Conservation (phyloP, 1,140 invertebrate species). For the Notospermus geniculatus region DNA sequence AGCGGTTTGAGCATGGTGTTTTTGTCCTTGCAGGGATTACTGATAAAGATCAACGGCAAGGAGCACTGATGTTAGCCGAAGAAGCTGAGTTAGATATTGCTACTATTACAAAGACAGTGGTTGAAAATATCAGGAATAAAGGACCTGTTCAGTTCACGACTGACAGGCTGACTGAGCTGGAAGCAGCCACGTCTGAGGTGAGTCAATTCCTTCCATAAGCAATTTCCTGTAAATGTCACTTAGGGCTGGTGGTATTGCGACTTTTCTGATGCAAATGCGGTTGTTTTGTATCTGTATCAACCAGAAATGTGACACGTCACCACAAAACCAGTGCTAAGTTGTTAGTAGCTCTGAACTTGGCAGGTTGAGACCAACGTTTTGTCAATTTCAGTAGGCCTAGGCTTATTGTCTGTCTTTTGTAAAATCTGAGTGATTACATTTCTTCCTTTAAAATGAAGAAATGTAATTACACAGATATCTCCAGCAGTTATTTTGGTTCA, state of each 20-base stretch:
- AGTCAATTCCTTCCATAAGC: slow-evolving; percentile 4
- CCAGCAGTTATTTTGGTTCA: no score
- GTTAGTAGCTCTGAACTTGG: no score
- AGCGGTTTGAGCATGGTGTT: background rate
- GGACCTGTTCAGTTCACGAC: slow-evolving; percentile 25
- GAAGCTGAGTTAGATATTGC: slow-evolving; percentile 78
- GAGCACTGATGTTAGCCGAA: slow-evolving; percentile 67
- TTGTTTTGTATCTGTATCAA: no score
- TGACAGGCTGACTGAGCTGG: slow-evolving; percentile 23
- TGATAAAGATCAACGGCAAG: slow-evolving; percentile 62
- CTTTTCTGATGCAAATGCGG: no score
- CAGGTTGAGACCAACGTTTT: slow-evolving; percentile 50
- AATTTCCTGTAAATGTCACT: slow-evolving; percentile 2
- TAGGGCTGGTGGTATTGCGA: no score
- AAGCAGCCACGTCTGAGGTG: slow-evolving; percentile 45
- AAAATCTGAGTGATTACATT: no score
- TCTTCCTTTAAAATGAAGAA: no score
- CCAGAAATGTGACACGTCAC: no score
- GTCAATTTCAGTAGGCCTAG: slow-evolving; percentile 49
- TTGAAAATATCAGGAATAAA: slow-evolving; percentile 67
- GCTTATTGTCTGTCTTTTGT: no score
- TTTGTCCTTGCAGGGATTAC: slow-evolving; percentile 57
- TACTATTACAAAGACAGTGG: slow-evolving; percentile 76
- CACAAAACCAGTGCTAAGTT: no score
- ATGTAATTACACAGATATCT: no score